phyloP scores from a whole-genome alignment of 2,797 vertebrate species.

The Enteromius trimaculatus region DNA sequence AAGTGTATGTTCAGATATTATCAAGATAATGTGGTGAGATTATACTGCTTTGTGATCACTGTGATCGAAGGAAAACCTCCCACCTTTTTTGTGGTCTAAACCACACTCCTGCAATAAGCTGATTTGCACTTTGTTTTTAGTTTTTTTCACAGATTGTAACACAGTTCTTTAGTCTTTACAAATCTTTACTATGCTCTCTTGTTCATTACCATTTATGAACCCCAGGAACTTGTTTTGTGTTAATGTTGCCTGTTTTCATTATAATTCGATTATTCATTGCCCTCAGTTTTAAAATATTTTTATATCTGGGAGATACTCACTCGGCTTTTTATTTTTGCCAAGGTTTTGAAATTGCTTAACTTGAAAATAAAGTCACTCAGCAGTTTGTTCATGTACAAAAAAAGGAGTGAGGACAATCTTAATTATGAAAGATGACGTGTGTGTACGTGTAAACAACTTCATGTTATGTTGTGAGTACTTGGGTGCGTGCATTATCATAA shows the following conservation, averaged over 20 bases:
- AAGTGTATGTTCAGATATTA: background rate
- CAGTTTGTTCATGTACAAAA: background rate
- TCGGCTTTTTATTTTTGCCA: background rate
- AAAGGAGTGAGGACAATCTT: background rate
- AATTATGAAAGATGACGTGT: background rate
- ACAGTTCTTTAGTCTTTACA: too few species aligned
- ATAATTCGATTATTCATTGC: background rate
- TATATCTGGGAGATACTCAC: background rate
- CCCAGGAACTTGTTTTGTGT: background rate
- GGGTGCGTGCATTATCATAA: background rate
- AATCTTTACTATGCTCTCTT: background rate
- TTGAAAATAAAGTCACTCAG: background rate
- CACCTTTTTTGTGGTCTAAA: slow-evolving; percentile 29
- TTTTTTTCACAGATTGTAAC: background rate
- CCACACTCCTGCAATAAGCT: slow-evolving; percentile 43
- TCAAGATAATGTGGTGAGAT: slow-evolving; percentile 33
- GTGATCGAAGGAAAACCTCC: slow-evolving; percentile 18
- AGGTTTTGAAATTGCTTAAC: background rate
- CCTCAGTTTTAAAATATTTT: background rate
- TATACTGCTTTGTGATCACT: slow-evolving; percentile 16
- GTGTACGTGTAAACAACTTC: background rate
- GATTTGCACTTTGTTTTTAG: slow-evolving; percentile 14
- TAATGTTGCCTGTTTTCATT: slow-evolving; percentile 9
- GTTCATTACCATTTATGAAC: background rate
- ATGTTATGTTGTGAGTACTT: slow-evolving; percentile 13